These are phyloP conservation scores for Carposina sasakii DNA, from an alignment of 1,140 invertebrate species.

Conservation along the genomic window DNA sequence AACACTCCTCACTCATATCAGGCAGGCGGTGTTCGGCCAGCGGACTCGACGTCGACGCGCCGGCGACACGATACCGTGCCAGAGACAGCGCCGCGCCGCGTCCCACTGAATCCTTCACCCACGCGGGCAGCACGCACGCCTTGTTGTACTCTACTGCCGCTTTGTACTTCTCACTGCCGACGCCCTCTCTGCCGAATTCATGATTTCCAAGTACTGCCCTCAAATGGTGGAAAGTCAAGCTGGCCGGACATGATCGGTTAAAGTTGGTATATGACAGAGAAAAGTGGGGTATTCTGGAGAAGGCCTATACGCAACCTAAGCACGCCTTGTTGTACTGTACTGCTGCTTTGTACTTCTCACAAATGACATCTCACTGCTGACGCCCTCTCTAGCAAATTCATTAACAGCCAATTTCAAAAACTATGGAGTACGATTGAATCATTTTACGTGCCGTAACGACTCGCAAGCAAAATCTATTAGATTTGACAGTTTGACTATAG, in stretches of 20 bases:
- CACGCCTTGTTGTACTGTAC: conserved; percentile 82
- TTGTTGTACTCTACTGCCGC: conserved; percentile 84
- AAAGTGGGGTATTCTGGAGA: neutral
- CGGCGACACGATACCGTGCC: conserved; percentile 76
- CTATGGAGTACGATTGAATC: too few species aligned
- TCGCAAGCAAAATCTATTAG: too few species aligned
- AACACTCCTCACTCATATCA: conserved; percentile 67
- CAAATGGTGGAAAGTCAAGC: too few species aligned
- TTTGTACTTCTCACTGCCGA: conserved; percentile 86
- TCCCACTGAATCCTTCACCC: conserved; percentile 85
- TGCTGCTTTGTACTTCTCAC: conserved; percentile 88
- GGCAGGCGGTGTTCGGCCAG: conserved; percentile 71
- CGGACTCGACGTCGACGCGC: conserved; percentile 67
- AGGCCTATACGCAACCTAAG: too few species aligned
- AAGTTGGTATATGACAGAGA: too few species aligned
- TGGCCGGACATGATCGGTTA: too few species aligned
- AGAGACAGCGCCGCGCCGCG: conserved; percentile 82
- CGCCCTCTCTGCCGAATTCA: conserved; percentile 59
- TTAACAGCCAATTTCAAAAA: too few species aligned
- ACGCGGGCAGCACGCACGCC: conserved; percentile 80
- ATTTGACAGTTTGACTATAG: too few species aligned
- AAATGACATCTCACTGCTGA: too few species aligned
- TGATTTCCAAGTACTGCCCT: too few species aligned
- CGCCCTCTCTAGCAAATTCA: conserved; percentile 59
- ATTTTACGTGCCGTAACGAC: too few species aligned